A percentile compares a stretch with the other conserved stretches of the same genome.
Evolutionary conservation across 2,888 invertebrate species (phyloP).

Genomic region (Formica aserva): DNA sequence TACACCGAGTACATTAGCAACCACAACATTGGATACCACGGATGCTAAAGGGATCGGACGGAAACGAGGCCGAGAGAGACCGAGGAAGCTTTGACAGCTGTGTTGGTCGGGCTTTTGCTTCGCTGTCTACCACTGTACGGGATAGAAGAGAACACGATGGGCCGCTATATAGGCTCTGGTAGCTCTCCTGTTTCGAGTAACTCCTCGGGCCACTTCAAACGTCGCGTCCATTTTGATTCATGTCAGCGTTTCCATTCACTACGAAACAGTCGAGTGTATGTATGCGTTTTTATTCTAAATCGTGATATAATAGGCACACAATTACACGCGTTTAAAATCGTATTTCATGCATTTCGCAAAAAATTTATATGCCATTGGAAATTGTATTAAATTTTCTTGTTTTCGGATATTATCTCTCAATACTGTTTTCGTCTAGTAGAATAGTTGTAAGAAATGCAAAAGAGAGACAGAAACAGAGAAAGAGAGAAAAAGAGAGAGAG

Average conservation of each 20-base stretch:
- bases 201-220: constrained; percentile 76
- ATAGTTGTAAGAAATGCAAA: neutral
- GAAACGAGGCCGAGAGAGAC: constrained; percentile 62
- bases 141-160: constrained; percentile 64
- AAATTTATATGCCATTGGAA: neutral
- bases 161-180: constrained; percentile 48
- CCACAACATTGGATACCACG: constrained; percentile 75
- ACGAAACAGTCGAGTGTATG: constrained; percentile 48
- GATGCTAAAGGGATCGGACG: constrained; percentile 62
- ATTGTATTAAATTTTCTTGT: neutral
- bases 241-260: constrained; percentile 63
- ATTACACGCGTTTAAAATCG: constrained; percentile 18
- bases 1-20: constrained; percentile 79
- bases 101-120: constrained; percentile 73
- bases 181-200: constrained; percentile 65
- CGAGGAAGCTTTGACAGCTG: constrained; percentile 80
- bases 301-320: constrained; percentile 16
- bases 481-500: too few relatives aligned
- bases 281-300: constrained; percentile 31
- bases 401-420: neutral
- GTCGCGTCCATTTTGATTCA: constrained; percentile 70
- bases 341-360: constrained; percentile 2
- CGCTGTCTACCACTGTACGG: constrained; percentile 57
- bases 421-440: neutral
- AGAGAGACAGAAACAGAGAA: neutral